Evolutionary conservation across 2,113 vertebrate species (phyloP).

Genomic region (Plecturocebus donacophilus): DNA sequence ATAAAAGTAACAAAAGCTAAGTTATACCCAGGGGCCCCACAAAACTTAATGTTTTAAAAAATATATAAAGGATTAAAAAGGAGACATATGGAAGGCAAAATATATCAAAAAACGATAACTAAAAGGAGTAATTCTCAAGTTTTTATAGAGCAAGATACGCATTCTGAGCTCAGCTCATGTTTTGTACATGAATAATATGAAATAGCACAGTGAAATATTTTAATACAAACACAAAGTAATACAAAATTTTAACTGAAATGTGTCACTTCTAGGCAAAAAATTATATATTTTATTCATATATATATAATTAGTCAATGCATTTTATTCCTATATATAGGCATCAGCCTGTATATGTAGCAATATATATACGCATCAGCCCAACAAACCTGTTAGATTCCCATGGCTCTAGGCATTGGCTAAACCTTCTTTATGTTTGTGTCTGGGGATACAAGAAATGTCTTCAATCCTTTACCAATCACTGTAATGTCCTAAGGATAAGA

Average conservation of each 20-base stretch:
- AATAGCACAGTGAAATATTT: neutral
- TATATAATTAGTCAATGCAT: too few species aligned
- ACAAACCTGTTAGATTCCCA: neutral
- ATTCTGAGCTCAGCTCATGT: neutral
- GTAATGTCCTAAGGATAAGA: neutral
- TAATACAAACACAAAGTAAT: neutral
- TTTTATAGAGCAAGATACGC: neutral
- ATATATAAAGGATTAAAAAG: neutral
- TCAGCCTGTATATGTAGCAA: too few species aligned
- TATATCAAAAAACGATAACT: neutral
- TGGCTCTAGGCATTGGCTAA: neutral
- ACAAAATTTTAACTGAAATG: neutral
- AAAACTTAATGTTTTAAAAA: neutral
- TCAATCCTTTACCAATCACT: neutral
- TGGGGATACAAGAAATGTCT: neutral
- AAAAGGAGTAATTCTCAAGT: neutral
- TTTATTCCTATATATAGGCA: too few species aligned
- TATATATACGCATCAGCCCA: neutral
- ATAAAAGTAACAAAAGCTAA: neutral
- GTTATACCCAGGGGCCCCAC: neutral
- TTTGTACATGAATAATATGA: neutral
- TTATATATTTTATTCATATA: neutral
- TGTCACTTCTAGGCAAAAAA: neutral
- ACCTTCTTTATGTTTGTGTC: neutral
- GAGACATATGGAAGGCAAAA: neutral